Conservation (phyloP, 2,888 invertebrate species). For the Hemithea aestivaria region DNA sequence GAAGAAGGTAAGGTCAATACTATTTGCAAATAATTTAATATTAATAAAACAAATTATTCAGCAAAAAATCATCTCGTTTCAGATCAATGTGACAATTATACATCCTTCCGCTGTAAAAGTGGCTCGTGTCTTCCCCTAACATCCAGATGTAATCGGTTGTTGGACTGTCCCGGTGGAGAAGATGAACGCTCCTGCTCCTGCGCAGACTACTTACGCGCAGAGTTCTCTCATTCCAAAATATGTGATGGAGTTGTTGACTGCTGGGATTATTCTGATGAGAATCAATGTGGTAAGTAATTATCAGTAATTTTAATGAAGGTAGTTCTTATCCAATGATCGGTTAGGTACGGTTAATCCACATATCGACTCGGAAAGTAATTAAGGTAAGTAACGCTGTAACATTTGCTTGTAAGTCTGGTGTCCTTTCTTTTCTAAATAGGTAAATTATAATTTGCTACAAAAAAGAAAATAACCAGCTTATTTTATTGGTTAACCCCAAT, state of each 20-base stretch:
- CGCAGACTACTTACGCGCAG: constrained; percentile 85
- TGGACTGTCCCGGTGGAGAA: constrained; percentile 84
- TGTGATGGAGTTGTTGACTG: constrained; percentile 90
- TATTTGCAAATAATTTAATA: too few species aligned
- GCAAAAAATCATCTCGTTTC: constrained; percentile 21
- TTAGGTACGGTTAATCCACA: too few species aligned
- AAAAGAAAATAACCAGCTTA: too few species aligned
- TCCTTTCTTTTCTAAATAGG: too few species aligned
- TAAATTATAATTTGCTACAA: too few species aligned
- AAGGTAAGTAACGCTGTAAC: too few species aligned
- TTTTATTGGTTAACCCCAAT: too few species aligned
- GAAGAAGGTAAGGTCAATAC: constrained; percentile 40
- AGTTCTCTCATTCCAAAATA: constrained; percentile 84
- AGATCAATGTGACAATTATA: constrained; percentile 68
- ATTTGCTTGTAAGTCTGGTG: too few species aligned
- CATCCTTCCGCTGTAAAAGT: constrained; percentile 79
- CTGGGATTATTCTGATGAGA: constrained; percentile 89
- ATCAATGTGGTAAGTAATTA: constrained; percentile 86
- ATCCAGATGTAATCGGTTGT: constrained; percentile 84
- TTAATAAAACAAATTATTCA: too few species aligned
- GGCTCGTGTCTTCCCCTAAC: constrained; percentile 82
- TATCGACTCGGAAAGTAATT: too few species aligned
- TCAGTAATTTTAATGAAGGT: too few species aligned
- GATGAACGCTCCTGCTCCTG: constrained; percentile 87
- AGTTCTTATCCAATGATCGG: too few species aligned